Conservation (phyloP, 2,888 invertebrate species). For the Theretra japonica region DNA sequence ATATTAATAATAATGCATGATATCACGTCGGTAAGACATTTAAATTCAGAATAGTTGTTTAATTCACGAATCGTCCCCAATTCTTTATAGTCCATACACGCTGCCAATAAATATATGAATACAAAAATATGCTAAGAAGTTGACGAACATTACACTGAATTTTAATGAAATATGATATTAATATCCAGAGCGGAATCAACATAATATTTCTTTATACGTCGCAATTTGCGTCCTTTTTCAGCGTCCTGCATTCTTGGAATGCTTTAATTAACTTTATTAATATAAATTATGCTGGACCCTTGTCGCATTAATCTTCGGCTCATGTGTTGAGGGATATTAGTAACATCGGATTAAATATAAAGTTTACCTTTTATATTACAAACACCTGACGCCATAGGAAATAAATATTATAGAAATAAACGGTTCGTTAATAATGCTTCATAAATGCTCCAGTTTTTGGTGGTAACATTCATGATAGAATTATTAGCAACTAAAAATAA, state of each 20-base stretch:
- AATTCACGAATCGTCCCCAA: no score
- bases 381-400: background rate
- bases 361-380: background rate
- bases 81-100: no score
- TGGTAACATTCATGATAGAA: no score
- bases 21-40: no score
- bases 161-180: background rate
- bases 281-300: background rate
- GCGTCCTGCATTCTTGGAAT: background rate
- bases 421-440: no score
- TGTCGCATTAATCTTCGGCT: background rate
- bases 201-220: background rate
- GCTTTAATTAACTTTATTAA: slow-evolving; percentile 4
- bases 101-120: background rate
- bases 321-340: background rate
- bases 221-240: background rate
- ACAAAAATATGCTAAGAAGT: background rate
- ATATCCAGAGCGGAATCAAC: background rate
- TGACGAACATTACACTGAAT: no score
- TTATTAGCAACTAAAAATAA: no score
- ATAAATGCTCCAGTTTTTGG: no score
- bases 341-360: background rate
- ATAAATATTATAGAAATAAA: background rate
- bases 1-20: no score
- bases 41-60: no score